Conservation (phyloP, 2,797 vertebrate genomes). For the Cynodonichthys magdalenae region DNA sequence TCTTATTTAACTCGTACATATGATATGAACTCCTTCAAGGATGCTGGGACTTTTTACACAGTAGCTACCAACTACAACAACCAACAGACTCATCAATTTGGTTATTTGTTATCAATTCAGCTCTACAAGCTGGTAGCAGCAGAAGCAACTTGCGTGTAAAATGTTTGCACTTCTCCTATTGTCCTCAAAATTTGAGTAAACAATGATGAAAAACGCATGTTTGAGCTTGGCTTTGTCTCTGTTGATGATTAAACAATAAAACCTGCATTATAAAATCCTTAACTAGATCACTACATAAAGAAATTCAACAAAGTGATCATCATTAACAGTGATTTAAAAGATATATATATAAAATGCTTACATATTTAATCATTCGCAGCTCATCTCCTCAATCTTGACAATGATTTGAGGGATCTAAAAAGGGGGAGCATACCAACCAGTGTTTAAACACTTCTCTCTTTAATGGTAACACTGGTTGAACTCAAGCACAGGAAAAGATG, state of each 20-base stretch:
- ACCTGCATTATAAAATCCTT: not conserved
- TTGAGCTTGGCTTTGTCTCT: conserved; percentile 1
- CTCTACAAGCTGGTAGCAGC: not conserved
- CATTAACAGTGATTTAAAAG: not conserved
- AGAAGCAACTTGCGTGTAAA: not conserved
- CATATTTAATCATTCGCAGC: not conserved
- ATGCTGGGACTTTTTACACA: no score
- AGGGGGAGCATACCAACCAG: not conserved
- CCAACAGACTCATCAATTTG: not conserved
- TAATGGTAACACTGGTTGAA: not conserved
- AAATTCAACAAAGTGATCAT: not conserved
- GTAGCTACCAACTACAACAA: no score
- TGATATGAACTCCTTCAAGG: no score
- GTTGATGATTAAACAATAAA: not conserved
- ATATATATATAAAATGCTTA: not conserved
- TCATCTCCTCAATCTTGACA: conserved; percentile 8
- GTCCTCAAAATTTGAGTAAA: not conserved
- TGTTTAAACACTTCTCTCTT: conserved; percentile 3
- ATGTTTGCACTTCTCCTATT: not conserved
- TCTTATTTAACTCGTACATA: no score
- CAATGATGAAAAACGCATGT: not conserved
- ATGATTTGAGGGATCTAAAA: not conserved
- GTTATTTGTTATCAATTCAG: conserved; percentile 5
- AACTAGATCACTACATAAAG: not conserved
- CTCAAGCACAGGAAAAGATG: not conserved